A percentile compares a stretch with the other conserved stretches of the same genome.
These are phyloP conservation scores for Galaxias olidus DNA, from an alignment of 2,797 vertebrate genomes.

Conservation along the genomic window DNA sequence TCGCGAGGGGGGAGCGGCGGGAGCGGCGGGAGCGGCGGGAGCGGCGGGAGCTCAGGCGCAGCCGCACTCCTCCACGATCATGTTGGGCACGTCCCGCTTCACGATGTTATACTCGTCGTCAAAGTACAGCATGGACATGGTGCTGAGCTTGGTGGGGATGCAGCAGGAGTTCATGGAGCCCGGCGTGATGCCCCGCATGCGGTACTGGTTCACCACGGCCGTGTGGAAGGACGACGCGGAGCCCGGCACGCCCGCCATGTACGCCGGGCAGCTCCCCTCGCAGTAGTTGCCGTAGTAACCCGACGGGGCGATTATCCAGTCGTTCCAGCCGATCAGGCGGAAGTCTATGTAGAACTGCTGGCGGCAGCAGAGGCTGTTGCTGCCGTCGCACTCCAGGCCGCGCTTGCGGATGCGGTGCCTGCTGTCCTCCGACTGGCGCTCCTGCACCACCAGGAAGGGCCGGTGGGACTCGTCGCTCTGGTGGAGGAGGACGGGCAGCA, in stretches of 20 bases:
- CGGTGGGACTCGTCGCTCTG: constrained; percentile 88
- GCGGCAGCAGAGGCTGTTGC: constrained; percentile 88
- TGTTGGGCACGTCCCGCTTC: constrained; percentile 96
- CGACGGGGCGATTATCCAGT: constrained; percentile 97
- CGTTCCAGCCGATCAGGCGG: constrained; percentile 95
- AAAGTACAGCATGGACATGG: constrained; percentile 99
- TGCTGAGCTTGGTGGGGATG: constrained; percentile 96
- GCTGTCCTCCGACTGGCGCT: constrained; percentile 80
- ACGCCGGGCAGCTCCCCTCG: constrained; percentile 94
- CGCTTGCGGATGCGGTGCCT: constrained; percentile 94
- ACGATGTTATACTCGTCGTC: constrained; percentile 99
- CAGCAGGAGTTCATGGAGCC: constrained; percentile 97
- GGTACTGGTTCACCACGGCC: constrained; percentile 97
- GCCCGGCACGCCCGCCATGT: constrained; percentile 93
- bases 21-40: not conserved
- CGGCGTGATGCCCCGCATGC: constrained; percentile 93
- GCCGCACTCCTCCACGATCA: constrained; percentile 99
- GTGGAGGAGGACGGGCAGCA: constrained; percentile 83
- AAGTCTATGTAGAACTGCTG: constrained; percentile 99
- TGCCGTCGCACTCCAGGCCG: constrained; percentile 94
- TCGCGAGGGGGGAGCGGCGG: too few relatives aligned
- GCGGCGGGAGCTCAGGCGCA: constrained; percentile 81
- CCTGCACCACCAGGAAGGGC: constrained; percentile 93
- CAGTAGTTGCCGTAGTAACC: constrained; percentile 99
- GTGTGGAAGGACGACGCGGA: constrained; percentile 97